Evolutionary conservation across 2,797 vertebrate genomes (phyloP).

Genomic region (Nyctalus aviator): DNA sequence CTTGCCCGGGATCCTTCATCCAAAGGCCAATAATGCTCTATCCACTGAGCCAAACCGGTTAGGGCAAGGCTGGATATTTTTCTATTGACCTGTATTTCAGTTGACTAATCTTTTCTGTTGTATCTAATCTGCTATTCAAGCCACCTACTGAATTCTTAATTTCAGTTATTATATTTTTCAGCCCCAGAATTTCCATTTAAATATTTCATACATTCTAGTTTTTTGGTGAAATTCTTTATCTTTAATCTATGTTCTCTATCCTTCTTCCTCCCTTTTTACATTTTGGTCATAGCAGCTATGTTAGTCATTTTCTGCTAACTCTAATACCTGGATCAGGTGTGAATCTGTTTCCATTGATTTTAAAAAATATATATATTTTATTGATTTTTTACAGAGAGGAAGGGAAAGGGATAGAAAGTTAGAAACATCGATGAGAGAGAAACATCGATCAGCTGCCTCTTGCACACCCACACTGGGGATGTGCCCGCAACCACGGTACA

Average conservation of each 20-base stretch:
- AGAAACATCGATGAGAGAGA: too few species aligned
- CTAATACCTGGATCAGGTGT: neutral
- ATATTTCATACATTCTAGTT: conserved; percentile 42
- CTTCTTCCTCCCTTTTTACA: neutral
- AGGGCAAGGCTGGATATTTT: neutral
- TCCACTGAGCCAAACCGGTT: too few species aligned
- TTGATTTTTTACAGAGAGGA: too few species aligned
- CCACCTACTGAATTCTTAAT: conserved; percentile 32
- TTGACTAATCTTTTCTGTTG: conserved; percentile 4
- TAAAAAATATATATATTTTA: too few species aligned
- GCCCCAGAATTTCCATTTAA: conserved; percentile 24
- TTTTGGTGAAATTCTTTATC: neutral
- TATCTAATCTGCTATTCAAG: neutral
- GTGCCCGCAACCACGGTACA: too few species aligned
- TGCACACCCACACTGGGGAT: too few species aligned
- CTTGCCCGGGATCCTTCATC: too few species aligned
- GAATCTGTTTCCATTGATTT: neutral
- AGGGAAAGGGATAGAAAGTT: too few species aligned
- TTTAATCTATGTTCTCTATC: neutral
- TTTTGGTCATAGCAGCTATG: neutral
- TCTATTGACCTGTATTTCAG: neutral
- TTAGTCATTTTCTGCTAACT: neutral
- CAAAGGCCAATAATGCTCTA: too few species aligned
- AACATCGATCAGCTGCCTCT: too few species aligned
- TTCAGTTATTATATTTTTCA: conserved; percentile 12